A percentile compares a stretch with the other conserved stretches of the same genome.
Evolutionary conservation across 2,888 invertebrate genomes (phyloP).

Genomic region (Cheiracanthium punctorium): DNA sequence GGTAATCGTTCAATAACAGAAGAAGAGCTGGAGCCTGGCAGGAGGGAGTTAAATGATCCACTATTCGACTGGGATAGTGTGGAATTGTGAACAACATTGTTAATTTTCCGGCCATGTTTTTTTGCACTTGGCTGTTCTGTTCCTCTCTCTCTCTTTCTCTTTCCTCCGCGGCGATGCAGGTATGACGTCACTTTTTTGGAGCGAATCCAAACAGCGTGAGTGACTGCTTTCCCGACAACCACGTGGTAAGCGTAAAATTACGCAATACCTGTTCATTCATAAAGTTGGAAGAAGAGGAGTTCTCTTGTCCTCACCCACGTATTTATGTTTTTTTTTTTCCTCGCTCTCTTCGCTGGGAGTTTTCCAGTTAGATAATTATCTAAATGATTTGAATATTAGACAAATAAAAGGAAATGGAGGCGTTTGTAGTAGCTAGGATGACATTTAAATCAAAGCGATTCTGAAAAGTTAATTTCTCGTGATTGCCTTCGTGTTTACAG

Average conservation of each 20-base stretch:
- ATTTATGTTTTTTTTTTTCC: too few species aligned
- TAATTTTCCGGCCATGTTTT: constrained; percentile 32
- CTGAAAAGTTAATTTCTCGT: too few species aligned
- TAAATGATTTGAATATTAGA: not conserved
- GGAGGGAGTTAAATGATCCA: not conserved
- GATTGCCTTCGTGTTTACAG: too few species aligned
- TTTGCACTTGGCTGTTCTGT: constrained; percentile 34
- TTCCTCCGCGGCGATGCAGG: constrained; percentile 7
- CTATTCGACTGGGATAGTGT: not conserved
- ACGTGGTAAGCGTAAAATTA: constrained; percentile 63
- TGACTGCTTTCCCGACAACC: constrained; percentile 40
- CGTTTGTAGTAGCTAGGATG: not conserved
- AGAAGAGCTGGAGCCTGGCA: not conserved
- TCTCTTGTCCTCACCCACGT: constrained; percentile 19
- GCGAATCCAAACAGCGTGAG: constrained; percentile 53
- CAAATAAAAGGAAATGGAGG: not conserved
- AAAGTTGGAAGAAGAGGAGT: constrained; percentile 33
- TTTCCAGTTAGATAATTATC: not conserved
- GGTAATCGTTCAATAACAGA: not conserved
- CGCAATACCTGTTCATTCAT: constrained; percentile 65
- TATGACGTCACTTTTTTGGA: constrained; percentile 56
- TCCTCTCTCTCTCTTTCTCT: not conserved
- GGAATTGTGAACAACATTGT: constrained; percentile 5
- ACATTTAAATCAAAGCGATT: not conserved
- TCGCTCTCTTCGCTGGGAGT: not conserved